phyloP scores from a whole-genome alignment of 2,888 invertebrate species.

The Crossocerus cetratus region DNA sequence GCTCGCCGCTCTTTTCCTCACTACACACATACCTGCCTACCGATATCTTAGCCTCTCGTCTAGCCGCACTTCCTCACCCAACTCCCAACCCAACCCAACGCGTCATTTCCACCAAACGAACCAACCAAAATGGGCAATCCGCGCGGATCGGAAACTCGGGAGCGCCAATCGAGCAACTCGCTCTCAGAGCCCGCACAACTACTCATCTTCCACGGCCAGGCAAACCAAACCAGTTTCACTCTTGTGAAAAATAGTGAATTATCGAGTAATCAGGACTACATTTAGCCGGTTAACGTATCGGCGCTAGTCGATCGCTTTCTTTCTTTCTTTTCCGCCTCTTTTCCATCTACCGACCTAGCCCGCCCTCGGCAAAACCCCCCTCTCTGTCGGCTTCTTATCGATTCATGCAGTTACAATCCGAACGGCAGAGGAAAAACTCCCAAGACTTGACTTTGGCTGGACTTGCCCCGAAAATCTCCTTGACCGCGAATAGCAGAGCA shows the following conservation, averaged over 20 bases:
- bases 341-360: no score
- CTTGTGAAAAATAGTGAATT: constrained; percentile 40
- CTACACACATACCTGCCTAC: no score
- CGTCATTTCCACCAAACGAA: constrained; percentile 4
- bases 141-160: constrained; percentile 28
- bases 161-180: background rate
- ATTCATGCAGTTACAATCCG: no score
- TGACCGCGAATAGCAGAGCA: constrained; percentile 48
- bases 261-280: constrained; percentile 52
- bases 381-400: no score
- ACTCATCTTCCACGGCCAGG: constrained; percentile 38
- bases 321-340: constrained; percentile 15
- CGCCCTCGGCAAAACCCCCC: constrained; percentile 38
- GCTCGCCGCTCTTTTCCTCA: no score
- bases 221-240: constrained; percentile 49
- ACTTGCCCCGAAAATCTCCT: constrained; percentile 55
- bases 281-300: constrained; percentile 57
- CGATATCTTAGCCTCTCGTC: no score
- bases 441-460: constrained; percentile 34
- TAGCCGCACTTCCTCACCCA: no score
- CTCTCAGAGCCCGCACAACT: constrained; percentile 35
- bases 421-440: no score
- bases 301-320: constrained; percentile 50
- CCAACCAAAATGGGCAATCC: constrained; percentile 60
- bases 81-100: no score